Base-by-base conservation (phyloP, 2,888 invertebrate species). In the Capitulum mitella region DNA sequence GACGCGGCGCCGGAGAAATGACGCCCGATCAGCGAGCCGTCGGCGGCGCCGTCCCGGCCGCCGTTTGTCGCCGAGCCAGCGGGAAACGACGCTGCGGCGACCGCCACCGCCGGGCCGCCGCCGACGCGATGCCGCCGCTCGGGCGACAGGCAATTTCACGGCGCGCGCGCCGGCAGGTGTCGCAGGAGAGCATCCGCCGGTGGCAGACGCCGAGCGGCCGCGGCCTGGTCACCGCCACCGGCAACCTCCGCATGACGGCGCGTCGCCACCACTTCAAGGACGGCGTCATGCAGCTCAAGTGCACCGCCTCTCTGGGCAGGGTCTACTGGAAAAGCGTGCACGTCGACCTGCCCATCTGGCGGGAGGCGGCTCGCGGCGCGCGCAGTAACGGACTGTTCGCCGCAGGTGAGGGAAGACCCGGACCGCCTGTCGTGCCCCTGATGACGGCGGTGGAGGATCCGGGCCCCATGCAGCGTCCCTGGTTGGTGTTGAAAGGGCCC, bases 291-390 rank as follows among this genome's bases (percentile, higher is more conserved):
- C 76, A 76, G 43, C 76, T 78, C 40, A 78, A 76, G 76, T 78
- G 78, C 40, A 34, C 51, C n/a, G 78, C 75, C 32, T 26, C 75
- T 3, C 48, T 78, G n/a, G 58, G 5, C n/a, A 54, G 34, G 26
- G 51, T 78, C 43, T 78, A 78, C 76, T 78, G 78, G 78, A 34
- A 78, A 34, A 78, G 78, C 26, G 70, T 70, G 22, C 37, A 37
- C 22, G 70, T 70, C 19, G 26, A 70, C 37, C 70, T 70, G 70
- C 34, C 70, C 12, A 12, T 26, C 14, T 34, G 37, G 70, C 22
- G 37, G 19, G 70, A 70, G 37, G 22, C 34, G 8, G 37, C 70
- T 1, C 70, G 70, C 37, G 70, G 70, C 34, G 70, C 70, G 37
- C 70, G 70, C 40, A 70, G 70, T 26, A 37, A 70, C 37, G 70